These are phyloP conservation scores for Chascanopsetta lugubris DNA, from an alignment of 2,113 vertebrate genomes.

Conservation along the genomic window DNA sequence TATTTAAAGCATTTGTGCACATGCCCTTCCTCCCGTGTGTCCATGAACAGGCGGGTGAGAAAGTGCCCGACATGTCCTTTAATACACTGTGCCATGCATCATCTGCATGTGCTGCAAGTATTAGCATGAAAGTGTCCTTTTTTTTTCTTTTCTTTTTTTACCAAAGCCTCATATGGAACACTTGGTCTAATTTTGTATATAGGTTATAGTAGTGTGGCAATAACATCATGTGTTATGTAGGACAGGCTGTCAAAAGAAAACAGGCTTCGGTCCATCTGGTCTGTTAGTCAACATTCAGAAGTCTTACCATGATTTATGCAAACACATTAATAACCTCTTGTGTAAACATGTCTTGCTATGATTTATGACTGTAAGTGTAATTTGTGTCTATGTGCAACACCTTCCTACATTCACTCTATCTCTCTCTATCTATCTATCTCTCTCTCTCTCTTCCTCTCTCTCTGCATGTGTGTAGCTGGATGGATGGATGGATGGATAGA, in stretches of 20 bases:
- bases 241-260: not conserved
- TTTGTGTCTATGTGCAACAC: too few relatives aligned
- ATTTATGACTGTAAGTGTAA: not conserved
- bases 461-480: too few relatives aligned
- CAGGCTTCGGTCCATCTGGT: too few relatives aligned
- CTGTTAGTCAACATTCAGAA: too few relatives aligned
- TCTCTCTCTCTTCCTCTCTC: too few relatives aligned
- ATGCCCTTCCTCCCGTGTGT: slow-evolving; percentile 20
- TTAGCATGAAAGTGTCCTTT: not conserved
- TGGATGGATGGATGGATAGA: too few relatives aligned
- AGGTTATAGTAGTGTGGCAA: not conserved
- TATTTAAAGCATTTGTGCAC: slow-evolving; percentile 70
- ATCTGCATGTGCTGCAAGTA: slow-evolving; percentile 11
- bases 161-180: not conserved
- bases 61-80: slow-evolving; percentile 2
- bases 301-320: not conserved
- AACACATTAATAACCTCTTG: too few relatives aligned
- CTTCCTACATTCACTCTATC: too few relatives aligned
- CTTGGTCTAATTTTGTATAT: too few relatives aligned
- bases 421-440: too few relatives aligned
- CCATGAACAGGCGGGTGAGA: slow-evolving; percentile 26
- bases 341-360: too few relatives aligned
- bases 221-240: not conserved
- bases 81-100: not conserved
- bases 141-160: too few relatives aligned